These are phyloP conservation scores for Aphaenogaster rudis DNA, from an alignment of 1,140 invertebrate species.

Conservation along the genomic window DNA sequence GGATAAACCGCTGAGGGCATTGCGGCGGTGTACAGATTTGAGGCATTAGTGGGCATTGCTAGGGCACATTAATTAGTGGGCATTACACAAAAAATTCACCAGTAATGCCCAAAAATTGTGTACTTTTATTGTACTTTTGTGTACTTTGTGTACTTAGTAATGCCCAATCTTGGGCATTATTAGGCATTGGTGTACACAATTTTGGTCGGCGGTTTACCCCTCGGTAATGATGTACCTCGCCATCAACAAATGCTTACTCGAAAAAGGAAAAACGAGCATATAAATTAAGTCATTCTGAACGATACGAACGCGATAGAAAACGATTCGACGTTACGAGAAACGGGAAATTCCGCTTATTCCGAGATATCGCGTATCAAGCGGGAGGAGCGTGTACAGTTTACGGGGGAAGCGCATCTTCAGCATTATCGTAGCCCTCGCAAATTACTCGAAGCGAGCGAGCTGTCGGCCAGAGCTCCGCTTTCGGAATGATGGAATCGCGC, in stretches of 20 bases:
- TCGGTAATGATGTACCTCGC: neutral
- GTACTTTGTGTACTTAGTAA: no score
- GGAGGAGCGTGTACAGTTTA: neutral
- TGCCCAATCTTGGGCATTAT: no score
- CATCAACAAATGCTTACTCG: conserved; percentile 61
- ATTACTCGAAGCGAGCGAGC: conserved; percentile 52
- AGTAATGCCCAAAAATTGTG: no score
- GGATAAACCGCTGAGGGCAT: no score
- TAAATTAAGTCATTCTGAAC: conserved; percentile 6
- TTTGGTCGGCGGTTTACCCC: no score
- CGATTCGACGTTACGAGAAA: neutral
- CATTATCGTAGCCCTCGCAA: conserved; percentile 46
- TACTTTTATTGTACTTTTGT: no score
- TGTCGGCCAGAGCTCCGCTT: conserved; percentile 29
- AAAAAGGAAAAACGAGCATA: conserved; percentile 50
- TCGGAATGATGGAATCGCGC: conserved; percentile 62
- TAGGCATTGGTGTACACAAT: no score
- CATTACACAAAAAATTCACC: no score
- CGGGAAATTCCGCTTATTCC: conserved; percentile 18
- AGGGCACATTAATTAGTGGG: no score
- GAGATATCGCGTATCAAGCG: conserved; percentile 40
- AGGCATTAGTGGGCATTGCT: no score
- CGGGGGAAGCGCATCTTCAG: conserved; percentile 10
- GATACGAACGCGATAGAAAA: neutral
- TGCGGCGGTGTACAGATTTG: no score